These are phyloP conservation scores for Monopterus albus DNA, from an alignment of 2,113 vertebrate genomes.

Conservation along the genomic window DNA sequence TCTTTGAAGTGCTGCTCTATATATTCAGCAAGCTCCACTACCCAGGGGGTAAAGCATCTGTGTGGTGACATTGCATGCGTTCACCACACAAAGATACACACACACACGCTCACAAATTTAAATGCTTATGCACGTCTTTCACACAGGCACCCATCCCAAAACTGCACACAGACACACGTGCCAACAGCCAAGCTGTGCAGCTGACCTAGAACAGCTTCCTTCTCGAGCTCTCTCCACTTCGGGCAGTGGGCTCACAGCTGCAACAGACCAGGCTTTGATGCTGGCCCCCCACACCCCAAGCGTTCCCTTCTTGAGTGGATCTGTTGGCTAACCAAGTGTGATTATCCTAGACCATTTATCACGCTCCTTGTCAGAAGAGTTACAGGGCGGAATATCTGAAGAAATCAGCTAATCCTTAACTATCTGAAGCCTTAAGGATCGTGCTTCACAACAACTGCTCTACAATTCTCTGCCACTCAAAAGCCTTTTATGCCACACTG, in stretches of 20 bases:
- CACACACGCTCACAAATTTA: constrained; percentile 17
- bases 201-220: constrained; percentile 76
- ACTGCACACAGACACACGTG: constrained; percentile 16
- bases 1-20: constrained; percentile 80
- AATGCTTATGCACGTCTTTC: constrained; percentile 32
- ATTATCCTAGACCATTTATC: constrained; percentile 77
- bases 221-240: constrained; percentile 69
- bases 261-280: constrained; percentile 76
- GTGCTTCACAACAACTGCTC: constrained; percentile 69
- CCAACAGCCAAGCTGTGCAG: constrained; percentile 71
- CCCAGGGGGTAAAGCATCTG: constrained; percentile 70
- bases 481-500: constrained; percentile 52
- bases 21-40: constrained; percentile 67
- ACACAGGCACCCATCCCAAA: constrained; percentile 32
- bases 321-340: constrained; percentile 79
- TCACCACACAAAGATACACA: constrained; percentile 54
- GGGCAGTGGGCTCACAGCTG: constrained; percentile 77
- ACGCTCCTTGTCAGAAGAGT: constrained; percentile 74
- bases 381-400: constrained; percentile 75
- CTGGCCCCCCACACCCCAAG: constrained; percentile 30
- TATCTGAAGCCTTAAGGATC: constrained; percentile 62
- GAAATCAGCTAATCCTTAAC: constrained; percentile 74
- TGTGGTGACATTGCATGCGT: constrained; percentile 67
- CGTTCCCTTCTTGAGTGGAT: constrained; percentile 66
- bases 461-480: constrained; percentile 61